Evolutionary conservation across 2,888 invertebrate genomes (phyloP), one percentile per base, ranked within the genome.

Genomic region (Rotaria socialis): DNA sequence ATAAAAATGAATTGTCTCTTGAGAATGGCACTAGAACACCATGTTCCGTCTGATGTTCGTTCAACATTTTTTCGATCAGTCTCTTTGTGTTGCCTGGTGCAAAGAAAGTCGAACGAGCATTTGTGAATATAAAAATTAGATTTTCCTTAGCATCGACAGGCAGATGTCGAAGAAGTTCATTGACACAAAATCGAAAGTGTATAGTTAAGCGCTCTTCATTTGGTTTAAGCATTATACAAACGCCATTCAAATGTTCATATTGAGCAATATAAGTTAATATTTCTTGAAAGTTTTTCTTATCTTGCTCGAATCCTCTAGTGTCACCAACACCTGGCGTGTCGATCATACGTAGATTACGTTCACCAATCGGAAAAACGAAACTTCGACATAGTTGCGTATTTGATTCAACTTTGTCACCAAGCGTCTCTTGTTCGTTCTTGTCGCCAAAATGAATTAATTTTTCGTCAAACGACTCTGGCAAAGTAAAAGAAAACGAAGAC

Each of bases 261-360:
- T 75, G 41, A 22, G 41, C 41, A 41, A 75, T 75, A 24, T 24
- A 43, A 24, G 16, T 8, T 43, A 75, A 43, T 19, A 75, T 75
- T 43, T 75, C 43, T 43, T 75, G 41, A 75, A 75, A 75, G 19
- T 75, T 75, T 43, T 43, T 75, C 22, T 3, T 22, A 75, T 75
- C 75, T 75, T 75, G 41, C 24, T 75, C 75, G 22, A 75, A 14
- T 41, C 75, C 75, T 75, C 75, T 27, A 22, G 75, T 75, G 19
- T 75, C 75, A 22, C 75, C 75, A 43, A 75, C 24, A 22, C 75
- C 75, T 19, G 75, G 75, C 24, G 75, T 75, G 24, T 75, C 75
- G 19, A 75, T 75, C 2, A 75, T 22, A 11, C 43, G 41, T 43
- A 75, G 27, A 43, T 41, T 75, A 43, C 75, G 19, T 8, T 41